Evolutionary conservation across 2,888 invertebrate species (phyloP), one percentile per base, ranked within the genome.

Genomic region (Cephus nigrinus): DNA sequence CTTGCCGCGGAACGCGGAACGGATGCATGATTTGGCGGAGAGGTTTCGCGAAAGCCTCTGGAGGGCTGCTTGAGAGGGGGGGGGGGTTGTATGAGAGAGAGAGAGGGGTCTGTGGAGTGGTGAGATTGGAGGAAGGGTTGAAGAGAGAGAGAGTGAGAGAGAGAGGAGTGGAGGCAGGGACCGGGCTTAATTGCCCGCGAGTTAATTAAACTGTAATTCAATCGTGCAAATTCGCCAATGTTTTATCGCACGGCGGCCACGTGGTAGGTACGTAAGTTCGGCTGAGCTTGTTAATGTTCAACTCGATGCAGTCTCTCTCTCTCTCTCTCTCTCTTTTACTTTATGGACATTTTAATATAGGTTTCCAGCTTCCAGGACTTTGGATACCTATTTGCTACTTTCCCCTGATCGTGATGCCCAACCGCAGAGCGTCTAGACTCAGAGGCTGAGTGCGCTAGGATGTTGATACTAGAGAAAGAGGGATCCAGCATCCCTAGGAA

Each of bases 181-280:
- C 82, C 85, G 83, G 82, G 83, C 84, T 88, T 89, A 89, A 90
- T 89, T 89, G 89, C 88, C 89, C 88, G 86, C 88, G 89, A 90
- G 89, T 89, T 89, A 90, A 90, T 90, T 90, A 89, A 90, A 90
- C 90, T 90, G 90, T 90, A 89, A 90, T 90, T 90, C 90, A 89
- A 90, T 90, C 90, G 90, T 88, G 90, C 88, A 88, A 89, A 89
- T 89, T 90, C 89, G 84, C 88, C 88, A 89, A 88, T 89, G 89
- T 89, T 90, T 90, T 90, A 90, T 90, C 89, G 88, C 82, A 55
- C 40, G 23, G 40, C 40, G 23, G 40, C 40, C 40, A 55, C 40
- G 40, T 55, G 40, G 40, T 55, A 55, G 40, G 40, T 23, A 55
- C 40, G 40, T 23, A 55, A 55, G 40, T 55, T 55, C 23, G 40